Conservation (phyloP, 2,797 vertebrate species). For the Netta rufina region DNA sequence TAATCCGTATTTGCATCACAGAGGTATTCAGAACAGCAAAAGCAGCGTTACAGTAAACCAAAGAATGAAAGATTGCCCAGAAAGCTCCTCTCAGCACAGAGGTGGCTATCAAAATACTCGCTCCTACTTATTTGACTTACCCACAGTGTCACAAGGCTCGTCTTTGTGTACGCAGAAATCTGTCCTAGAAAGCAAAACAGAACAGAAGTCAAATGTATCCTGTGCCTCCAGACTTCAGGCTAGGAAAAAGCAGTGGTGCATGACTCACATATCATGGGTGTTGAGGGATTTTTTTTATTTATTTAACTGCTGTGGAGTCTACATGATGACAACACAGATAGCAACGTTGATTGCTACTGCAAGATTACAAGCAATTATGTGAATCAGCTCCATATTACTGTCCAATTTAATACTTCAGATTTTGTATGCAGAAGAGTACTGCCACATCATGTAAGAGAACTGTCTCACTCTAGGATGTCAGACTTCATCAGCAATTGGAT, state of each 20-base stretch:
- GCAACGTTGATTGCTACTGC: neutral
- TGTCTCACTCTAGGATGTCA: neutral
- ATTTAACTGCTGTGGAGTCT: neutral
- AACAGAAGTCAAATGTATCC: conserved; percentile 48
- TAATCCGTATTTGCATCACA: neutral
- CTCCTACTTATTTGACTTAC: conserved; percentile 82
- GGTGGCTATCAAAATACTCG: neutral
- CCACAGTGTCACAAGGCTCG: conserved; percentile 97
- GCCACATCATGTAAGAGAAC: neutral
- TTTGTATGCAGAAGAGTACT: neutral
- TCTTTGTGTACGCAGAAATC: conserved; percentile 99
- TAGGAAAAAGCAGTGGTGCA: neutral
- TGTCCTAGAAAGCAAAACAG: conserved; percentile 85
- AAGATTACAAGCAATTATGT: neutral
- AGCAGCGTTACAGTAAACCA: neutral
- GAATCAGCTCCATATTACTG: neutral
- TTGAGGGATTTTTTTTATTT: neutral
- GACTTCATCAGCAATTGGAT: neutral
- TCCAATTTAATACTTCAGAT: neutral
- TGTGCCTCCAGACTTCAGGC: conserved; percentile 4
- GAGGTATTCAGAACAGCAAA: neutral
- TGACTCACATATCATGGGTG: neutral
- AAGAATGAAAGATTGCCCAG: neutral
- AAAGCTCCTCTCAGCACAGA: neutral
- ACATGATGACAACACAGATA: neutral